phyloP scores from a whole-genome alignment of 2,888 invertebrate genomes.

The Unio delphinus region DNA sequence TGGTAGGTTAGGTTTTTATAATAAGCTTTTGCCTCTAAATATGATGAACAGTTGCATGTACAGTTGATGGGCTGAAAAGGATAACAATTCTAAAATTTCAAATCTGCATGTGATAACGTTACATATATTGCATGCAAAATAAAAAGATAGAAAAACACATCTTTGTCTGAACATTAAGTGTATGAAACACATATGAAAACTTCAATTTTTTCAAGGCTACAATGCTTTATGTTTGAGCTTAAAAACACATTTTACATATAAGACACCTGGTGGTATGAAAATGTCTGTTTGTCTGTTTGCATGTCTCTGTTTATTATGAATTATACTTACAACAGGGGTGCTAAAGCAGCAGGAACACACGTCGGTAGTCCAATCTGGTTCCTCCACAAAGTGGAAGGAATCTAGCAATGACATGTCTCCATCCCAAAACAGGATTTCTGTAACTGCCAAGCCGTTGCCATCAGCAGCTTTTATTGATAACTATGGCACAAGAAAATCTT shows the following conservation, averaged over 20 bases:
- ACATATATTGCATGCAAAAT: no score
- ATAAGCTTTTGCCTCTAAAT: constrained; percentile 3
- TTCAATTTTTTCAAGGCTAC: background rate
- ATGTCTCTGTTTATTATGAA: no score
- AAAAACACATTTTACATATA: background rate
- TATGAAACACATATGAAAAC: background rate
- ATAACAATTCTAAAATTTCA: no score
- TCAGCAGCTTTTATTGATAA: constrained; percentile 14
- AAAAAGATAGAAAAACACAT: no score
- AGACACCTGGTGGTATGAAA: no score
- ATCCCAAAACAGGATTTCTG: constrained; percentile 28
- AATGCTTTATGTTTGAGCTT: background rate
- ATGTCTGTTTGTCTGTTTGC: no score
- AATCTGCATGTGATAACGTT: no score
- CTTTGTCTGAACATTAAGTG: background rate
- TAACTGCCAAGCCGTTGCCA: constrained; percentile 22
- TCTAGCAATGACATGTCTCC: constrained; percentile 4
- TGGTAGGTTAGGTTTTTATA: constrained; percentile 5
- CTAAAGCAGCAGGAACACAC: constrained; percentile 18
- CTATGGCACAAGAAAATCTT: background rate
- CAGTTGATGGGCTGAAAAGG: constrained; percentile 9
- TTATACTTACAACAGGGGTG: constrained; percentile 7
- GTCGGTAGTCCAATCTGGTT: constrained; percentile 14
- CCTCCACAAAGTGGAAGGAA: background rate
- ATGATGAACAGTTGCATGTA: constrained; percentile 25